Conservation (phyloP, 2,113 vertebrate genomes). For the Empidonax alnorum region DNA sequence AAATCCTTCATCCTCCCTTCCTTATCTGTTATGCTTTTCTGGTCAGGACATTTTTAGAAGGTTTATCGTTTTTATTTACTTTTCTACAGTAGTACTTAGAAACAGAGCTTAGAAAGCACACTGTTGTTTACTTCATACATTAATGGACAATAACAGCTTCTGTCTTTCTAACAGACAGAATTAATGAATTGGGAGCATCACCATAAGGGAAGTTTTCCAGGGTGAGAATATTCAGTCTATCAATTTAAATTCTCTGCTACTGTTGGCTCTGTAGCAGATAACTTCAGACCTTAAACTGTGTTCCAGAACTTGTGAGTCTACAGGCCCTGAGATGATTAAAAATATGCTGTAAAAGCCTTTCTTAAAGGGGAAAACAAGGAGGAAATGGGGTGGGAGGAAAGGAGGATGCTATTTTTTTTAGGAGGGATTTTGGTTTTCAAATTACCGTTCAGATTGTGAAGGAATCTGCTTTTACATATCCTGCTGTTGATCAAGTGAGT, state of each 20-base stretch:
- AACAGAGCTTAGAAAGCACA: not conserved
- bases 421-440: not conserved
- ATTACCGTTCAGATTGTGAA: not conserved
- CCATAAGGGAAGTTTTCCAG: not conserved
- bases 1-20: not conserved
- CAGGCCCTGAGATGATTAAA: not conserved
- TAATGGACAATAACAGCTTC: not conserved
- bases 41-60: not conserved
- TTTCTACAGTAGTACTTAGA: not conserved
- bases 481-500: not conserved
- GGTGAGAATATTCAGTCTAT: not conserved
- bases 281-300: not conserved
- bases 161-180: not conserved
- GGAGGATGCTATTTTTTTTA: rapidly evolving
- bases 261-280: not conserved
- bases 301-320: not conserved
- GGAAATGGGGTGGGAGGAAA: rapidly evolving
- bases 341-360: not conserved
- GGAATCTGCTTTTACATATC: not conserved
- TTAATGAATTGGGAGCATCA: not conserved
- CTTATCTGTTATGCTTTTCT: not conserved
- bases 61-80: not conserved
- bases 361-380: not conserved
- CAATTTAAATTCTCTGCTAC: not conserved
- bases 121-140: not conserved